Percentiles rank a stretch among this genome's conserved stretches.
These are phyloP conservation scores for Tarsius wallacei DNA, from an alignment of 2,797 vertebrate genomes.

Conservation along the genomic window DNA sequence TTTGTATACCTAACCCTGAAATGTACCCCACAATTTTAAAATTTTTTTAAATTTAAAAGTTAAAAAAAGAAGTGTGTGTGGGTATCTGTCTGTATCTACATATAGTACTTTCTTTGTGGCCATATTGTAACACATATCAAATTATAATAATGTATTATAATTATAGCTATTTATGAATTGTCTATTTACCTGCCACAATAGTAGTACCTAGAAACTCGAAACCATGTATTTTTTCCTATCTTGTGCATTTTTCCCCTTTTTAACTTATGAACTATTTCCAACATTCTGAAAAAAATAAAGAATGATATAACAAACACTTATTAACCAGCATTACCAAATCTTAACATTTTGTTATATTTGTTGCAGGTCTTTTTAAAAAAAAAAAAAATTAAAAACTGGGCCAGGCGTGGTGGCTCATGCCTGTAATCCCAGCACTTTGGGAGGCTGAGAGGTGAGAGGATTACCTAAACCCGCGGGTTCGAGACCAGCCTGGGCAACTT, in stretches of 20 bases:
- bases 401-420: no score
- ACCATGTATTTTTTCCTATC: not conserved
- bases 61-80: not conserved
- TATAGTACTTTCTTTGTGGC: not conserved
- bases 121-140: not conserved
- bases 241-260: not conserved
- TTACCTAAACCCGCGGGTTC: no score
- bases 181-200: not conserved
- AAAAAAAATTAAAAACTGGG: not conserved
- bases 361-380: not conserved
- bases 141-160: not conserved
- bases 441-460: no score
- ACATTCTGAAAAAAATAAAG: not conserved
- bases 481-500: no score
- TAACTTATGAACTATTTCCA: slow-evolving; percentile 2
- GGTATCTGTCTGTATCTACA: not conserved
- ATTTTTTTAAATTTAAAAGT: no score
- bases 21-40: no score
- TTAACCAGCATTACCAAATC: not conserved
- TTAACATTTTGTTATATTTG: not conserved
- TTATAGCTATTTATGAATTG: not conserved
- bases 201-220: not conserved
- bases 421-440: no score
- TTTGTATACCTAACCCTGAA: no score
- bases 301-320: not conserved